Conservation (phyloP, 2,797 vertebrate species). For the Poecilia gillii region DNA sequence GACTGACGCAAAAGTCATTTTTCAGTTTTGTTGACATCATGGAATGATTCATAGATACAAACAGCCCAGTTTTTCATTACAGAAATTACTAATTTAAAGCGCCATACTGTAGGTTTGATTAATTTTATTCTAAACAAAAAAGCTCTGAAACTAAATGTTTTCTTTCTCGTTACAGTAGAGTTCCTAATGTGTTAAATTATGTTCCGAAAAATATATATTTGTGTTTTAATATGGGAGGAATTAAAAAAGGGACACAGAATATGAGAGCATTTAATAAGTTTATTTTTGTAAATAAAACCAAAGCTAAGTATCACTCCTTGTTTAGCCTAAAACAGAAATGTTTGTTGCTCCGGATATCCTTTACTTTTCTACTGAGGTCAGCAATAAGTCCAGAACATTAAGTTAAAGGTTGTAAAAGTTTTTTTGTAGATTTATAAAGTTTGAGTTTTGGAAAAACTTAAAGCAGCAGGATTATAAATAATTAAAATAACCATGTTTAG, state of each 20-base stretch:
- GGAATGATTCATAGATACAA: not conserved
- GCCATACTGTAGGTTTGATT: not conserved
- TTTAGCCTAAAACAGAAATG: not conserved
- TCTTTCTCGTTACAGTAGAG: not conserved
- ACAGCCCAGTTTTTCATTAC: not conserved
- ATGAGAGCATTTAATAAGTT: not conserved
- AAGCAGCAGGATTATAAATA: not conserved
- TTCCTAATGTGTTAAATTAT: not conserved
- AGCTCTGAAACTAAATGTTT: not conserved
- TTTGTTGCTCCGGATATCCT: not conserved
- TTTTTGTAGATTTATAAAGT: not conserved
- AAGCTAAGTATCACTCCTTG: not conserved
- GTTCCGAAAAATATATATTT: not conserved
- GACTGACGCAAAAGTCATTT: not conserved
- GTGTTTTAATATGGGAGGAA: not conserved
- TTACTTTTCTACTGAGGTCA: not conserved
- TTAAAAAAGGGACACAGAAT: not conserved
- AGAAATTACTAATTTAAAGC: not conserved
- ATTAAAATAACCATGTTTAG: not conserved
- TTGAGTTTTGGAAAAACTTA: not conserved
- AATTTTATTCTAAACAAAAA: not conserved
- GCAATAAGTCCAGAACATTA: not conserved
- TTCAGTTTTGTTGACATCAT: not conserved
- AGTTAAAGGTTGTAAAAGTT: not conserved
- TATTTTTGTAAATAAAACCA: not conserved